Evolutionary conservation across 1,140 invertebrate genomes (phyloP).

Genomic region (Plectrocnemia conspersa): DNA sequence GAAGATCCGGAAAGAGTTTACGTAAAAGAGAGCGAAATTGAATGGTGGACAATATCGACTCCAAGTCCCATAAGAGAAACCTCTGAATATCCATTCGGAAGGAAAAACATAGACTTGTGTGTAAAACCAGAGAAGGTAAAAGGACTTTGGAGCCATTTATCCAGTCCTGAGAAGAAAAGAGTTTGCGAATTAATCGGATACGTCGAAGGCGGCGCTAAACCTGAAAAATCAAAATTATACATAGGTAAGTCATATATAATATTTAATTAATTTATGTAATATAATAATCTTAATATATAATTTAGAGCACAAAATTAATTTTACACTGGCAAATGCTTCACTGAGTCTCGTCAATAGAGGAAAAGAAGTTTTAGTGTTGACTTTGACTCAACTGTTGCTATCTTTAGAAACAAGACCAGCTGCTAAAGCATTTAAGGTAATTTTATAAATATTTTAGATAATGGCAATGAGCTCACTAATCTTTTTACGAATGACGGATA

Average conservation of each 20-base stretch:
- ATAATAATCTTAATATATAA: slow-evolving; percentile 35
- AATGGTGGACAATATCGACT: slow-evolving; percentile 48
- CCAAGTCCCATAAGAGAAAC: slow-evolving; percentile 39
- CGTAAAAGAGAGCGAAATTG: slow-evolving; percentile 49
- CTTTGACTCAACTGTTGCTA: slow-evolving; percentile 67
- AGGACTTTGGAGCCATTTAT: slow-evolving; percentile 61
- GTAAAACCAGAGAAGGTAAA: slow-evolving; percentile 49
- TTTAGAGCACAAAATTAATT: slow-evolving; percentile 74
- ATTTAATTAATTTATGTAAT: slow-evolving; percentile 13
- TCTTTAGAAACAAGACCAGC: slow-evolving; percentile 69
- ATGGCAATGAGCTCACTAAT: not conserved
- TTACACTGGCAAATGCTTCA: slow-evolving; percentile 71
- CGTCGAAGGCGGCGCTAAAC: slow-evolving; percentile 42
- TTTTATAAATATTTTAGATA: not conserved
- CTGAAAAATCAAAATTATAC: slow-evolving; percentile 54
- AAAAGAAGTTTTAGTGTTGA: slow-evolving; percentile 69
- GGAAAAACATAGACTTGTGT: slow-evolving; percentile 36
- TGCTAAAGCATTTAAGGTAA: slow-evolving; percentile 62
- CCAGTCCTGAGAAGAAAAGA: slow-evolving; percentile 59
- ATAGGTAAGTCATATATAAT: slow-evolving; percentile 44
- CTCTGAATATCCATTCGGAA: slow-evolving; percentile 32
- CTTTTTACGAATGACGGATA: not conserved
- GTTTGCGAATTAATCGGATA: slow-evolving; percentile 60
- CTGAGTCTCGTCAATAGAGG: slow-evolving; percentile 64
- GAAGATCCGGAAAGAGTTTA: slow-evolving; percentile 55